Percentiles rank a stretch among this genome's conserved stretches.
Conservation (phyloP, 2,797 vertebrate genomes). For the Hippocampus kuda region DNA sequence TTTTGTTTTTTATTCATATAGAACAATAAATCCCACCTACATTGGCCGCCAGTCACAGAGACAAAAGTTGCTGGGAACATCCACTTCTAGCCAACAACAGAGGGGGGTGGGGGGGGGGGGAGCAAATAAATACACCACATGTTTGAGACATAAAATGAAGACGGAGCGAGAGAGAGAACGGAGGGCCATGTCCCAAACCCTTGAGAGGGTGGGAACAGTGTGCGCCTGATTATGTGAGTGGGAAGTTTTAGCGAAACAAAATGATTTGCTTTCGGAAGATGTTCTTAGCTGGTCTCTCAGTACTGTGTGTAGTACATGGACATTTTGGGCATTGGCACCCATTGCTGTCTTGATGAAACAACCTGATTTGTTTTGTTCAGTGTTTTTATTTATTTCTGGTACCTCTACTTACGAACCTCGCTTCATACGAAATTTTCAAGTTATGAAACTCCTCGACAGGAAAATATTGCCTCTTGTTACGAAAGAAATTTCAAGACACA, state of each 20-base stretch:
- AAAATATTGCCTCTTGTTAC: too few species aligned
- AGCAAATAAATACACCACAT: constrained; percentile 51
- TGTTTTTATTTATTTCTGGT: too few species aligned
- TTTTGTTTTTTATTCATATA: constrained; percentile 2
- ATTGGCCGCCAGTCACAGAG: constrained; percentile 30
- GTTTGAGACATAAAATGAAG: constrained; percentile 20
- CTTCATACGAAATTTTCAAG: too few species aligned
- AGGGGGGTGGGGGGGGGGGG: background rate
- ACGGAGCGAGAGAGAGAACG: constrained; percentile 18
- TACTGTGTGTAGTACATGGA: background rate
- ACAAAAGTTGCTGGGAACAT: constrained; percentile 50
- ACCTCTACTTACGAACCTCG: too few species aligned
- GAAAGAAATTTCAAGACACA: too few species aligned
- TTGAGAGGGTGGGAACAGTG: constrained; percentile 9
- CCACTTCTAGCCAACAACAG: constrained; percentile 48
- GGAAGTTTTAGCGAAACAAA: background rate
- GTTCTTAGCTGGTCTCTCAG: background rate
- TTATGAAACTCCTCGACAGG: too few species aligned
- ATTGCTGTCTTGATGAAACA: background rate
- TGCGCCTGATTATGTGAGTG: background rate
- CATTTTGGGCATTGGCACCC: background rate
- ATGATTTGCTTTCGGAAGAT: background rate
- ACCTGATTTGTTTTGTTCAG: background rate
- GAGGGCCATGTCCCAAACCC: constrained; percentile 40
- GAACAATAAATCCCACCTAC: constrained; percentile 19